phyloP scores from a whole-genome alignment of 2,797 vertebrate genomes.

The Smutsia gigantea region DNA sequence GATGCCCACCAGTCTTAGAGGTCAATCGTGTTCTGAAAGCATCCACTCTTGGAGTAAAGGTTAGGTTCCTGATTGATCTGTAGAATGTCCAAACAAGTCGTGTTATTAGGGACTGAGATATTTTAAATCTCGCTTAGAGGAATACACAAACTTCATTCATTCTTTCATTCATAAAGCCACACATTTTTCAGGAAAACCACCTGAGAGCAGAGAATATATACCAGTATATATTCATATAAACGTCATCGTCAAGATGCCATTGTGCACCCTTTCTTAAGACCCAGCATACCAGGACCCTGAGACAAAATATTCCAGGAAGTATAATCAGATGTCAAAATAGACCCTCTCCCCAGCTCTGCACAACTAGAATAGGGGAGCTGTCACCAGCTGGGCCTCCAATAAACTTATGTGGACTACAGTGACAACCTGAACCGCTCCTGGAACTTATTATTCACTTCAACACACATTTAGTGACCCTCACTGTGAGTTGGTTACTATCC shows the following conservation, averaged over 20 bases:
- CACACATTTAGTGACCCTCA: neutral
- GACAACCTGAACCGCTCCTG: conserved; percentile 45
- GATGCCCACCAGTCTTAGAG: neutral
- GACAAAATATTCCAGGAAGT: conserved; percentile 59
- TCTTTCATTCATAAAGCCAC: conserved; percentile 51
- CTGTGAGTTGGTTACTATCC: neutral
- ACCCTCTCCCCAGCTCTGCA: neutral
- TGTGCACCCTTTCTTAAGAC: conserved; percentile 48
- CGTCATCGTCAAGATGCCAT: conserved; percentile 33
- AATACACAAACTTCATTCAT: neutral
- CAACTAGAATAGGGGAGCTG: neutral
- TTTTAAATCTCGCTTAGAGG: neutral
- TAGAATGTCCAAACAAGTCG: neutral
- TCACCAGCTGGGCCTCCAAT: conserved; percentile 8
- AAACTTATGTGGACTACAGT: neutral
- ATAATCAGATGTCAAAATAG: conserved; percentile 66
- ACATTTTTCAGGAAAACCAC: conserved; percentile 41
- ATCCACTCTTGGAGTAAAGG: neutral
- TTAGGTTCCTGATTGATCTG: neutral
- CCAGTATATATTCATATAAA: neutral
- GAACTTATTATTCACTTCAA: conserved; percentile 27
- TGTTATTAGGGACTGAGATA: neutral
- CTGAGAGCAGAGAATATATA: conserved; percentile 15
- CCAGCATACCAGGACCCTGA: neutral
- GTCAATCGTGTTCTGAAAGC: neutral